Base-by-base conservation (phyloP, 1,140 invertebrate genomes). In the Cecropterus lyciades region DNA sequence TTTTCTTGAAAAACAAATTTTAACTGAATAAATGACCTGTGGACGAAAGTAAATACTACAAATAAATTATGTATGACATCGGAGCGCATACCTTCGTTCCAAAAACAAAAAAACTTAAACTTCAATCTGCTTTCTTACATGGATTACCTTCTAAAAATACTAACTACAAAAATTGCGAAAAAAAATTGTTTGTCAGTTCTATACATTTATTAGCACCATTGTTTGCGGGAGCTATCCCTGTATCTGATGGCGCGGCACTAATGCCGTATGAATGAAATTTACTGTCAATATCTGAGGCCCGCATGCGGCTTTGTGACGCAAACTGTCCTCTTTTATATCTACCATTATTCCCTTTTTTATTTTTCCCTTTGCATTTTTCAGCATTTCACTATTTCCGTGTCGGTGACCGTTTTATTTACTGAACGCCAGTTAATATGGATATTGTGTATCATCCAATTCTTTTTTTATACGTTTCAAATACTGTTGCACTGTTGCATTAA, bases 251-350 rank as follows among this genome's bases (percentile, higher is more conserved):
- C 72, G 85, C 87, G 86, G 82, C 86, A 91, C 87, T 91, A 91
- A 91, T 89, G 85, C 85, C 79, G 85, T 87, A 91, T 91, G 89
- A 91, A 91, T 91, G 85, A 89, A 91, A 91, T 91, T 91, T 91
- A 91, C 87, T 91, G 89, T 91, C 89, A 91, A 91, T 91, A 91
- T 89, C 89, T 85, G 87, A 79, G 78, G 86, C 87, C 89, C 89
- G 89, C 86, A 89, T 89, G 85, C 84, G 87, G 89, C 87, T 91
- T 89, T 91, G 89, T 91, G 84, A 88, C 84, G 83, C 84, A 85
- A 84, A 87, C 84, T 88, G 79, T 82, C 83, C 88, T 82, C 82
- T 87, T 89, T 88, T 89, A 89, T 87, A 82, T 74, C 83, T 77
- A 72, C 82, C 75, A 87, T 88, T 85, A 84, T 87, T 78, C 63